Percentiles rank a stretch among this genome's conserved stretches.
Evolutionary conservation across 2,797 vertebrate genomes (phyloP).

Genomic region (Parauchenoglanis ngamensis): DNA sequence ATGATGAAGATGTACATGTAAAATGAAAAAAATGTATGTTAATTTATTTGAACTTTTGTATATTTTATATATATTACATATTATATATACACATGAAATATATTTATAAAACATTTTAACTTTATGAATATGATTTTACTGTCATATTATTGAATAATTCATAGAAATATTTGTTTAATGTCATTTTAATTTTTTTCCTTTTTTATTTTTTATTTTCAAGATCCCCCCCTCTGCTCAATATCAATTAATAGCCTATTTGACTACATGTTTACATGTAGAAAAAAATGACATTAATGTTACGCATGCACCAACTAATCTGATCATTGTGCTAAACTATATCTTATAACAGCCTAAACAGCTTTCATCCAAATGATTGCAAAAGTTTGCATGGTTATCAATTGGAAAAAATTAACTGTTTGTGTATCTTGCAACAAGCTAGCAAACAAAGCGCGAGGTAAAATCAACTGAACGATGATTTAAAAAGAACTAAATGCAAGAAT

Average conservation of each 20-base stretch:
- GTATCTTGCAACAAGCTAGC: too few species aligned
- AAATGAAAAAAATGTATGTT: not conserved
- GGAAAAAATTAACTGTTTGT: too few species aligned
- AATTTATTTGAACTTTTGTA: not conserved
- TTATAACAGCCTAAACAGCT: too few species aligned
- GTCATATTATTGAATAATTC: not conserved
- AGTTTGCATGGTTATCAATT: too few species aligned
- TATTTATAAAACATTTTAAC: not conserved
- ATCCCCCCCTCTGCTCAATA: too few species aligned
- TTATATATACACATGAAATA: too few species aligned
- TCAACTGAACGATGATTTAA: too few species aligned
- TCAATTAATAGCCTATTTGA: not conserved
- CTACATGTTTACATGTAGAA: not conserved
- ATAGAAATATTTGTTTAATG: not conserved
- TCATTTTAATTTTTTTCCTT: not conserved
- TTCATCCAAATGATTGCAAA: too few species aligned
- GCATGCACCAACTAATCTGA: not conserved
- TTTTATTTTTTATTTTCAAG: too few species aligned
- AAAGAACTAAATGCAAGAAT: not conserved
- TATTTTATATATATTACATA: too few species aligned
- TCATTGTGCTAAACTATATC: not conserved
- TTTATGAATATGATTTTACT: too few species aligned
- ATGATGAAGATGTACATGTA: not conserved
- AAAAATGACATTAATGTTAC: not conserved
- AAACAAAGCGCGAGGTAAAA: too few species aligned